These are phyloP conservation scores for Ceratothoa steindachneri DNA, from an alignment of 2,888 invertebrate species.

Conservation along the genomic window DNA sequence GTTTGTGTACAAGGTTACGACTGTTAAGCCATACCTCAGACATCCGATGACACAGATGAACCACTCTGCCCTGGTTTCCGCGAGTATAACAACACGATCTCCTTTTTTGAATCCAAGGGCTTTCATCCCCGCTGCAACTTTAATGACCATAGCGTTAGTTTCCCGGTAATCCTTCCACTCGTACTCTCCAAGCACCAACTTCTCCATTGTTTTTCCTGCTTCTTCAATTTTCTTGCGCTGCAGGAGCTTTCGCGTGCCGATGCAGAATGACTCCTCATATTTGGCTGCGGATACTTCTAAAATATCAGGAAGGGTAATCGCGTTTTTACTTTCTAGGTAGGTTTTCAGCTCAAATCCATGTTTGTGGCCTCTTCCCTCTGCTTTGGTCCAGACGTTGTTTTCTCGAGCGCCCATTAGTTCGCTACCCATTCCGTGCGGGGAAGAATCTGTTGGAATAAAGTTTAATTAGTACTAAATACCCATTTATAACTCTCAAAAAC, in stretches of 20 bases:
- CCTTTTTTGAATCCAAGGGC: slow-evolving; percentile 78
- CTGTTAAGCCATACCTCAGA: slow-evolving; percentile 86
- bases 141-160: slow-evolving; percentile 62
- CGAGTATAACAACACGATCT: slow-evolving; percentile 83
- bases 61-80: slow-evolving; percentile 97
- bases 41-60: slow-evolving; percentile 93
- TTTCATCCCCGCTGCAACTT: not conserved
- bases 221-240: slow-evolving; percentile 18
- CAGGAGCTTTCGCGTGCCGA: slow-evolving; percentile 36
- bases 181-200: slow-evolving; percentile 72
- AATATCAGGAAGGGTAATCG: slow-evolving; percentile 33
- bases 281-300: slow-evolving; percentile 31
- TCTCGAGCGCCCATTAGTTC: slow-evolving; percentile 23
- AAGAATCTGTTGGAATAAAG: not conserved
- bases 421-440: slow-evolving; percentile 24
- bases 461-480: not conserved
- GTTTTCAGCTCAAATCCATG: slow-evolving; percentile 28
- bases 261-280: slow-evolving; percentile 33
- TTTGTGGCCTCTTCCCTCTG: slow-evolving; percentile 30
- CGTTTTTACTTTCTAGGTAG: slow-evolving; percentile 17
- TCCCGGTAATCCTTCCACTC: slow-evolving; percentile 80
- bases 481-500: not conserved
- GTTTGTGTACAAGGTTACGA: slow-evolving; percentile 95
- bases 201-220: slow-evolving; percentile 36
- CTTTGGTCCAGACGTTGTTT: slow-evolving; percentile 35